These are phyloP conservation scores for Stegodyphus mimosarum DNA, from an alignment of 1,140 invertebrate genomes.

Conservation along the genomic window DNA sequence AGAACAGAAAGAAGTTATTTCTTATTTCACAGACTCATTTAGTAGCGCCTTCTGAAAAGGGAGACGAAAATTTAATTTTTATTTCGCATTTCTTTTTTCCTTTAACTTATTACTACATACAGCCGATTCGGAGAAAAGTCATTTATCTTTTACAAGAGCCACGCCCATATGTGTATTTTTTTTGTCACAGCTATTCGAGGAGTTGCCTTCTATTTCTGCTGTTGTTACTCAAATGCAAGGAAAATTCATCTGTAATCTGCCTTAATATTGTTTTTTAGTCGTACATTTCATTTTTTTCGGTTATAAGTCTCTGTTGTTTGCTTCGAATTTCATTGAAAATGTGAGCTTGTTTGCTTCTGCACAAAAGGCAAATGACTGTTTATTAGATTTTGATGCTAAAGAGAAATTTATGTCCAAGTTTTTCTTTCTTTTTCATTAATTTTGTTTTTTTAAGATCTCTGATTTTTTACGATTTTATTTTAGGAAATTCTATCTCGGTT, in stretches of 20 bases:
- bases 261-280: constrained; percentile 32
- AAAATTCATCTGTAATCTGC: constrained; percentile 39
- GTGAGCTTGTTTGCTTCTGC: not conserved
- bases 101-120: no score
- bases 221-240: constrained; percentile 31
- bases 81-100: no score
- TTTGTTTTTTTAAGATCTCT: not conserved
- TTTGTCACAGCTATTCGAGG: no score
- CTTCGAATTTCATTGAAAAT: no score
- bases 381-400: constrained; percentile 23
- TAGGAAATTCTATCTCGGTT: no score
- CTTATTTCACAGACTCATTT: no score
- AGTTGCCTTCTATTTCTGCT: not conserved
- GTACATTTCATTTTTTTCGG: not conserved
- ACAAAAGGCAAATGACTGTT: constrained; percentile 17
- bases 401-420: not conserved
- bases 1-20: not conserved
- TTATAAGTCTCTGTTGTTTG: not conserved
- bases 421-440: not conserved
- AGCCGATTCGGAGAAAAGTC: no score
- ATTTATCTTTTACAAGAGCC: no score
- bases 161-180: no score
- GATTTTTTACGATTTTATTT: no score
- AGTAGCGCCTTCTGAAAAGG: no score
- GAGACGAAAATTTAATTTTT: no score